phyloP scores from a whole-genome alignment of 2,797 vertebrate species.

The Acipenser oxyrinchus region DNA sequence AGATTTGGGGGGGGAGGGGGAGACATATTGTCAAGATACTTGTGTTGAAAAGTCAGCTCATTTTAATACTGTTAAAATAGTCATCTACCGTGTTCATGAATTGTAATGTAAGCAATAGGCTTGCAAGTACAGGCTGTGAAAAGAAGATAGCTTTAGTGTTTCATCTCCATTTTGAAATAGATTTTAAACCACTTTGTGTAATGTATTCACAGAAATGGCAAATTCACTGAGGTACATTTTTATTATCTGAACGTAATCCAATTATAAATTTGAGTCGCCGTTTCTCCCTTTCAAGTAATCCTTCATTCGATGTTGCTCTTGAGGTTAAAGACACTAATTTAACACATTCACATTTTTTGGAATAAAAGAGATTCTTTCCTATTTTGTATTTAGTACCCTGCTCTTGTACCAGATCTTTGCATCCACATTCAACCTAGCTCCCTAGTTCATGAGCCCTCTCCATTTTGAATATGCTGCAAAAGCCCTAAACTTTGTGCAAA shows the following conservation, averaged over 20 bases:
- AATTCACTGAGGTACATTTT: constrained; percentile 55
- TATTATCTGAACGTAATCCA: constrained; percentile 68
- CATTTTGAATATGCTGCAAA: constrained; percentile 6
- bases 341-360: constrained; percentile 19
- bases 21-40: constrained; percentile 74
- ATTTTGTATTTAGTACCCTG: constrained; percentile 15
- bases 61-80: constrained; percentile 82
- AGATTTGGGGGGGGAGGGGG: constrained; percentile 61
- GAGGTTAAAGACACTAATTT: constrained; percentile 32
- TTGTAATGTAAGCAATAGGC: constrained; percentile 74
- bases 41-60: constrained; percentile 74
- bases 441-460: constrained; percentile 11
- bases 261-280: constrained; percentile 58
- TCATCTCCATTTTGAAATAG: constrained; percentile 74
- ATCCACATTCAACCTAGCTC: background rate
- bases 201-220: constrained; percentile 70
- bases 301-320: constrained; percentile 33
- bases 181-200: constrained; percentile 71
- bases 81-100: constrained; percentile 73
- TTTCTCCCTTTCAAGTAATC: constrained; percentile 33
- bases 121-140: constrained; percentile 63
- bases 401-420: background rate
- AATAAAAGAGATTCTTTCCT: constrained; percentile 14
- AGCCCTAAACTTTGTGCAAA: too few species aligned
- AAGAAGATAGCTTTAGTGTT: constrained; percentile 68